These are phyloP conservation scores for Eubucco bourcierii DNA, from an alignment of 2,113 vertebrate species.

Conservation along the genomic window DNA sequence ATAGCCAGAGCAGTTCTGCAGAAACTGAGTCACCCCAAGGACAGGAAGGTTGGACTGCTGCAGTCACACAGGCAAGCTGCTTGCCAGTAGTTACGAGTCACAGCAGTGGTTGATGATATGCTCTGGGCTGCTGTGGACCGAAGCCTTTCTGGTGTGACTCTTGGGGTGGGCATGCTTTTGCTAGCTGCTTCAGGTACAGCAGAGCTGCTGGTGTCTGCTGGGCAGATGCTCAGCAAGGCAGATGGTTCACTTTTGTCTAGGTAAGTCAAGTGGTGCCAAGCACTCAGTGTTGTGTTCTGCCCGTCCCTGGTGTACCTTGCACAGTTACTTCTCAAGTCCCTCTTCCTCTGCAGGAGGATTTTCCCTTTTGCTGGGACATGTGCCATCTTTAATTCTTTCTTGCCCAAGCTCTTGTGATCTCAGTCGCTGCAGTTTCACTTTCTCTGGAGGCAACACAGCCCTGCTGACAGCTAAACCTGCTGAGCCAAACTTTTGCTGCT, in stretches of 20 bases:
- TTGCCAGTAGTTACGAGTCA: neutral
- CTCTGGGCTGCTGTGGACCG: neutral
- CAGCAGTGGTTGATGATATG: rapidly evolving
- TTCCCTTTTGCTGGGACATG: neutral
- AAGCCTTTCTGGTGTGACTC: neutral
- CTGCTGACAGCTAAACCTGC: neutral
- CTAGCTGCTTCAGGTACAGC: neutral
- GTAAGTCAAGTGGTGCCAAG: neutral
- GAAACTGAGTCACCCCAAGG: neutral
- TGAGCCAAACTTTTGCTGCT: neutral
- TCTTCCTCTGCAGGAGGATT: neutral
- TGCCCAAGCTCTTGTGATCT: neutral
- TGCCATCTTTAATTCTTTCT: neutral
- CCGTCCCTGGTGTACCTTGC: neutral
- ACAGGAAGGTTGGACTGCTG: neutral
- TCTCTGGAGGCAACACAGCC: neutral
- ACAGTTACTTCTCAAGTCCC: neutral
- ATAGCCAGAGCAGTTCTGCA: neutral
- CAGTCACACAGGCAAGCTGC: neutral
- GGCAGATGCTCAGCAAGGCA: neutral
- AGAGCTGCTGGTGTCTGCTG: neutral
- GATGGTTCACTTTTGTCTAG: neutral
- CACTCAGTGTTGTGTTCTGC: neutral
- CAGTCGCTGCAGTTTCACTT: conserved; percentile 1
- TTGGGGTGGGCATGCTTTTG: neutral